These are phyloP conservation scores for Cetonia aurata DNA, from an alignment of 2,888 invertebrate species.

Conservation along the genomic window DNA sequence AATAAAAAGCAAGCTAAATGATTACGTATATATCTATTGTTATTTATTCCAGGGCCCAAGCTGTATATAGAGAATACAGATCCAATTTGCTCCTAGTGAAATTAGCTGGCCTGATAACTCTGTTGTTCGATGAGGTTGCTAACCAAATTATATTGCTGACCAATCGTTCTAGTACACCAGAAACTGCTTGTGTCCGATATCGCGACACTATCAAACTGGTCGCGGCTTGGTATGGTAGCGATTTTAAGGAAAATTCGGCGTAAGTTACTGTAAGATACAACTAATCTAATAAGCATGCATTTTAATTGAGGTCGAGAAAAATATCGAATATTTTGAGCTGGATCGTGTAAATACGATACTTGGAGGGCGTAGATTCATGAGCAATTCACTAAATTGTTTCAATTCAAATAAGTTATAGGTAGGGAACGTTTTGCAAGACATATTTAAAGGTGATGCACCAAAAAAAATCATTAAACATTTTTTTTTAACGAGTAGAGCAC, in stretches of 20 bases:
- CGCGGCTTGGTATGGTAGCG: conserved; percentile 81
- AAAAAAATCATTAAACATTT: no score
- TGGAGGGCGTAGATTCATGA: no score
- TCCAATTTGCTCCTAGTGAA: conserved; percentile 80
- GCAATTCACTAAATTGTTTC: no score
- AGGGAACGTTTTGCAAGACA: no score
- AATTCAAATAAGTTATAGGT: no score
- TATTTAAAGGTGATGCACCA: no score
- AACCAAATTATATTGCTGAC: conserved; percentile 79
- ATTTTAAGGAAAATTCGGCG: conserved; percentile 72
- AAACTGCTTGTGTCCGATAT: conserved; percentile 82
- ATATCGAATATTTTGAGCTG: no score
- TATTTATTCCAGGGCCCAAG: conserved; percentile 77
- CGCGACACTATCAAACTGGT: conserved; percentile 83
- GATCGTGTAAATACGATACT: no score
- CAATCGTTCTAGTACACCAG: conserved; percentile 75
- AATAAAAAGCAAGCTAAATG: background rate
- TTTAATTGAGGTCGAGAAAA: no score
- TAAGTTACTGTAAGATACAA: conserved; percentile 9
- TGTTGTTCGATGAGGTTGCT: conserved; percentile 82
- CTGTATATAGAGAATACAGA: conserved; percentile 77
- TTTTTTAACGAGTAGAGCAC: no score
- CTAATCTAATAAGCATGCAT: no score
- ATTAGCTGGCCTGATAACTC: conserved; percentile 81
- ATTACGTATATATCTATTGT: background rate